Conservation (phyloP, 2,888 invertebrate genomes). For the Zonitis immaculata region DNA sequence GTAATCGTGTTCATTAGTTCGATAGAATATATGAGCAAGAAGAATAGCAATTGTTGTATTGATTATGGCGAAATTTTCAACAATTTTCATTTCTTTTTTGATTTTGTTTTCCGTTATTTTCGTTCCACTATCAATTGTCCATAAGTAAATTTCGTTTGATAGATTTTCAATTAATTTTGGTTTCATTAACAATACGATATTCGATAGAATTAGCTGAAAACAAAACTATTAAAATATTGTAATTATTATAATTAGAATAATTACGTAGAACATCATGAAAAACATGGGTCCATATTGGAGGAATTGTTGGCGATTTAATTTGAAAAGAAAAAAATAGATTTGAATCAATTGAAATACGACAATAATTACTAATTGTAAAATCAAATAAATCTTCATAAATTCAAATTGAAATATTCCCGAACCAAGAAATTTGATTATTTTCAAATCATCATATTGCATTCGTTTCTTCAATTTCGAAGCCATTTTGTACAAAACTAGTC, state of each 20-base stretch:
- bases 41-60: background rate
- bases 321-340: background rate
- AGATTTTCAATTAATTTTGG: background rate
- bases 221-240: background rate
- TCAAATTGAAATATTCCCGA: background rate
- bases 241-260: background rate
- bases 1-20: background rate
- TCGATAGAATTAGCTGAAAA: background rate
- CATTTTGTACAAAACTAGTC: no score
- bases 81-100: background rate
- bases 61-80: background rate
- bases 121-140: background rate
- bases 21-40: background rate
- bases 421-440: background rate
- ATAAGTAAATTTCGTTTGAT: background rate
- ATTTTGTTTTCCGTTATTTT: background rate
- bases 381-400: background rate
- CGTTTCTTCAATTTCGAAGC: no score
- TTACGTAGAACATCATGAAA: background rate
- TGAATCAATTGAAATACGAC: background rate
- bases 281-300: background rate
- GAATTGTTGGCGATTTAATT: background rate
- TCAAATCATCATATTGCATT: background rate
- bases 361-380: background rate
- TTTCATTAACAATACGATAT: background rate